These are phyloP conservation scores for Bos javanicus DNA, from an alignment of 2,113 vertebrate species.

Conservation along the genomic window DNA sequence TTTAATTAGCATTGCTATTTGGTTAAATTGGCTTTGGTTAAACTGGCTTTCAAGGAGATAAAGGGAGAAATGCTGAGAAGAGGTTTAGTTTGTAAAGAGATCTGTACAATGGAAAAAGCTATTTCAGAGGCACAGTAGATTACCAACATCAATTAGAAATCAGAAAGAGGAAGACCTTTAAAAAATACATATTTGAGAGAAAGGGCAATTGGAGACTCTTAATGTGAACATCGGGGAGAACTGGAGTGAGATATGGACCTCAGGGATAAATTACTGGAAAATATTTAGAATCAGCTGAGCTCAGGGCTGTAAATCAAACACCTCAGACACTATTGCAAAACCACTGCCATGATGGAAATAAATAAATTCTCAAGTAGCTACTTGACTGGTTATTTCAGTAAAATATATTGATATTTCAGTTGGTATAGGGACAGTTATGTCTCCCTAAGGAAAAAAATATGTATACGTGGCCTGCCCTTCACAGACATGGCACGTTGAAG, in stretches of 20 bases:
- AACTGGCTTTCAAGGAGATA: neutral
- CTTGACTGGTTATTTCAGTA: neutral
- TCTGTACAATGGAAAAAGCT: neutral
- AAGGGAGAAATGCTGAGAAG: neutral
- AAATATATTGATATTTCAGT: neutral
- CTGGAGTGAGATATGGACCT: neutral
- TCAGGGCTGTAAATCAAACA: neutral
- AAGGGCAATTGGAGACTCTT: neutral
- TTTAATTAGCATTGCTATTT: neutral
- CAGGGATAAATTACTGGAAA: neutral
- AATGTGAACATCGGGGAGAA: neutral
- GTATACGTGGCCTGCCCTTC: neutral
- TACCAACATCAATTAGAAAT: neutral
- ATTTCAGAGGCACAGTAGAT: neutral
- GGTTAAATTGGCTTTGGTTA: neutral
- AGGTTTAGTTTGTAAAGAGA: neutral
- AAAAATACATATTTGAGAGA: neutral
- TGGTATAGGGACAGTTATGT: neutral
- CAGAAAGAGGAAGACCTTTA: neutral
- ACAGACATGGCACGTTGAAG: neutral
- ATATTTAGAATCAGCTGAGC: neutral
- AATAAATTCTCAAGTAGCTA: neutral
- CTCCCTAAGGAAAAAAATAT: neutral
- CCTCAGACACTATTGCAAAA: neutral
- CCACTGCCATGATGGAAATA: neutral